Evolutionary conservation across 2,113 vertebrate species (phyloP), one percentile per base, ranked within the genome.

Genomic region (Pungitius pungitius): DNA sequence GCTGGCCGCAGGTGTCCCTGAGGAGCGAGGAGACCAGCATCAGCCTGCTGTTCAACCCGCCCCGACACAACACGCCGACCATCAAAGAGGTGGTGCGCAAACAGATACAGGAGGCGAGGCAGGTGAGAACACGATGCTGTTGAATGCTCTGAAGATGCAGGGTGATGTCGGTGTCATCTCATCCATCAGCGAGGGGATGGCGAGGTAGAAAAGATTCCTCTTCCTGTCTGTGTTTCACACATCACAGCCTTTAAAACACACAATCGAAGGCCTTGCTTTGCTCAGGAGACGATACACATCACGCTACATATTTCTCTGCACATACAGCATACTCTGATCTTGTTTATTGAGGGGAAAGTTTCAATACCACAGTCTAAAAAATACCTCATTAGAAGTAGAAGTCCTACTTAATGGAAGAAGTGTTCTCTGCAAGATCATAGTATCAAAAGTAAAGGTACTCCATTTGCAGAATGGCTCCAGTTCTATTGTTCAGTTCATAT

Each of bases 21-120:
- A 93, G 95, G 18, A 85, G 88, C 37, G 43, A 83, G 55, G 87
- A 93, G 43, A 98, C 96, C 0, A 95, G 93, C 70, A 94, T 98
- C 74, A 95, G 95, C 42, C 91, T 98, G 14, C 94, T 96, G 75
- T 98, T 96, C 85, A 95, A 98, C 67, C 97, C 97, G 0, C 96
- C 97, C 15, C 87, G 96, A 72, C 93, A 92, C 6, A 94, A 96
- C 59, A 94, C 94, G 0, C 96, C 95, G 0, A 96, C 92, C 9
- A 96, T 98, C 78, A 98, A 98, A 85, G 96, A 97, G 59, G 95
- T 96, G 61, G 51, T 97, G 69, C 93, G 96, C 75, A 97, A 94
- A 81, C 94, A 95, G 93, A 95, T 98, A 11, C 94, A 95, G 87
- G 95, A 95, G 70, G 96, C 96, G 20, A 92, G 88, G 84, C 94